Percentiles rank a stretch among this genome's conserved stretches.
Evolutionary conservation across 2,797 vertebrate species (phyloP).

Genomic region (Mus minutoides): DNA sequence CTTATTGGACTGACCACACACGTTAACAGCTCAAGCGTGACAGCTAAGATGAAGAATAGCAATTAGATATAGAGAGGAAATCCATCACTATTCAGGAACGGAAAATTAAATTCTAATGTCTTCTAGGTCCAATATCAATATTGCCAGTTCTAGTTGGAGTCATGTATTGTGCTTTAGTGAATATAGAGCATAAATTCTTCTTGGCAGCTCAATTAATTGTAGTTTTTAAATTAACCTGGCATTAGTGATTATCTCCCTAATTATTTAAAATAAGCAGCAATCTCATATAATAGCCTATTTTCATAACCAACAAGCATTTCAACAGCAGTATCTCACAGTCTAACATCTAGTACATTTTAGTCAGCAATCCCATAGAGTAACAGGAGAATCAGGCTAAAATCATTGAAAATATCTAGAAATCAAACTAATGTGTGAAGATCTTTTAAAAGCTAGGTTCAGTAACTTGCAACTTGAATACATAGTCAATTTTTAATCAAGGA

Average conservation of each 20-base stretch:
- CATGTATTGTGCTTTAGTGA: slow-evolving; percentile 20
- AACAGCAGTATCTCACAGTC: slow-evolving; percentile 50
- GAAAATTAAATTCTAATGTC: slow-evolving; percentile 60
- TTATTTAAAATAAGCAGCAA: slow-evolving; percentile 61
- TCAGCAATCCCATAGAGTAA: slow-evolving; percentile 47
- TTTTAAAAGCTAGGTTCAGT: slow-evolving; percentile 42
- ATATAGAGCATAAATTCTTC: slow-evolving; percentile 36
- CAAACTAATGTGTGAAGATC: not conserved
- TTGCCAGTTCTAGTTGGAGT: slow-evolving; percentile 50
- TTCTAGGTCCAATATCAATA: slow-evolving; percentile 52
- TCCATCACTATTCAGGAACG: slow-evolving; percentile 35
- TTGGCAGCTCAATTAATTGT: slow-evolving; percentile 42
- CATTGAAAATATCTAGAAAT: slow-evolving; percentile 14
- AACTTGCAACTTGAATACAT: slow-evolving; percentile 38
- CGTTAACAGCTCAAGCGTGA: not conserved
- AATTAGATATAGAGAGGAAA: slow-evolving; percentile 41
- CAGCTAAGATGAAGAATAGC: slow-evolving; percentile 16
- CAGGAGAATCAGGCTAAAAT: slow-evolving; percentile 1
- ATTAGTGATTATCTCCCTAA: slow-evolving; percentile 60
- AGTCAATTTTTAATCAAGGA: slow-evolving; percentile 33
- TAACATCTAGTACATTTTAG: slow-evolving; percentile 62
- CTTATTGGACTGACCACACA: not conserved
- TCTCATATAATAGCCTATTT: slow-evolving; percentile 54
- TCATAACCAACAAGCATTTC: slow-evolving; percentile 9
- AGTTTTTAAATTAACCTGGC: slow-evolving; percentile 65